Evolutionary conservation across 2,888 invertebrate species (phyloP).

Genomic region (Aporophyla nigra): DNA sequence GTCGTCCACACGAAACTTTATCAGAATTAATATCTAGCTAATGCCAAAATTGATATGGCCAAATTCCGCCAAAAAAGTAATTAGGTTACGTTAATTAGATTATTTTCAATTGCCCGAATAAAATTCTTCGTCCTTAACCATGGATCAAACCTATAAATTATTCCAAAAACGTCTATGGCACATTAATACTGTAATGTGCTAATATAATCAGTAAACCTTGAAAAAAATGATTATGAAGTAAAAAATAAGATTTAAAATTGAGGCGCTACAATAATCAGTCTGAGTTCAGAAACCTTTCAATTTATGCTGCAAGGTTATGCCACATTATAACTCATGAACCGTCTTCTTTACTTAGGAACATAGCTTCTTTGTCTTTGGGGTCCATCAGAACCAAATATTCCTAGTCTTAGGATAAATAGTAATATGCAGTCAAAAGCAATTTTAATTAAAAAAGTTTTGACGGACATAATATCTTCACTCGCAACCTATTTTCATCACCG

Average conservation of each 20-base stretch:
- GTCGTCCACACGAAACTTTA: not conserved
- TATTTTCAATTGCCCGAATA: not conserved
- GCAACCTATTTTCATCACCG: slow-evolving; percentile 3
- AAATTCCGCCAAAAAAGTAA: not conserved
- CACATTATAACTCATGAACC: not conserved
- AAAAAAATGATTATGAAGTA: not conserved
- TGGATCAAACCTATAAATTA: not conserved
- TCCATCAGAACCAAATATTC: not conserved
- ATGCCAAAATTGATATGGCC: not conserved
- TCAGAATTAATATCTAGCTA: not conserved
- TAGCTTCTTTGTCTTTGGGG: not conserved
- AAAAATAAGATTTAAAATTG: slow-evolving; percentile 3
- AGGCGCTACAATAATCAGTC: not conserved
- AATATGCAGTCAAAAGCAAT: not conserved
- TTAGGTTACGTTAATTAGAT: not conserved
- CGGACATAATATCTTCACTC: not conserved
- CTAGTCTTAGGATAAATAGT: not conserved
- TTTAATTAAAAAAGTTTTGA: not conserved
- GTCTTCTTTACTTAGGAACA: not conserved
- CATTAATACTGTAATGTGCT: not conserved
- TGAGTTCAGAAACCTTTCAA: not conserved
- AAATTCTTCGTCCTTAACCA: not conserved
- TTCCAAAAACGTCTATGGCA: not conserved
- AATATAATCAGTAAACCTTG: not conserved
- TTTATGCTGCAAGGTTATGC: not conserved